Conservation (phyloP, 2,888 invertebrate genomes). For the Amphipyra tragopoginis region DNA sequence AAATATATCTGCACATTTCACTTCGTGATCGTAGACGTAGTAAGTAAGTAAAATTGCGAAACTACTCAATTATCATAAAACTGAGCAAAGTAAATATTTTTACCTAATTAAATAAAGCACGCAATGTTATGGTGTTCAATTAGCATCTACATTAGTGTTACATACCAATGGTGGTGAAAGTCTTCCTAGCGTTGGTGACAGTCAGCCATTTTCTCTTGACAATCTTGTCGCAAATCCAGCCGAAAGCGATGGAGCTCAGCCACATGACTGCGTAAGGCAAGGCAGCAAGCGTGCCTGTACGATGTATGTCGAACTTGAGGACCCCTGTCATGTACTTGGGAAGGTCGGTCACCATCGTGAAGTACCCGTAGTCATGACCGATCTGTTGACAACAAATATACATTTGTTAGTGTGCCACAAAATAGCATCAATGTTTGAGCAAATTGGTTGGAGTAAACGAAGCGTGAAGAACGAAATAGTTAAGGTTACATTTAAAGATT, state of each 20-base stretch:
- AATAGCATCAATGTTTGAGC: not conserved
- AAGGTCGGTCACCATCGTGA: conserved; percentile 92
- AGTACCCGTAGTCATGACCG: conserved; percentile 93
- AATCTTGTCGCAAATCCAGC: conserved; percentile 92
- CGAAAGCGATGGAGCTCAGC: conserved; percentile 91
- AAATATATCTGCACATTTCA: no score
- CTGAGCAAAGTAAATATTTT: conserved; percentile 40
- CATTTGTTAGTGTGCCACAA: conserved; percentile 2
- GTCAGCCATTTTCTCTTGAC: conserved; percentile 90
- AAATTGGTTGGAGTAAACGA: no score
- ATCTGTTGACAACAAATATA: conserved; percentile 71
- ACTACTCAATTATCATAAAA: conserved; percentile 19
- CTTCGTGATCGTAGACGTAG: no score
- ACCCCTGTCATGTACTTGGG: conserved; percentile 93
- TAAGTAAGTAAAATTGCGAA: no score
- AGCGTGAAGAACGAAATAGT: no score
- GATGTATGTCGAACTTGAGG: conserved; percentile 91
- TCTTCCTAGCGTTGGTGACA: conserved; percentile 90
- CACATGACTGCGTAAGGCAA: conserved; percentile 92
- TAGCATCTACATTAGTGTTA: conserved; percentile 49
- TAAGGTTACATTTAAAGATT: no score
- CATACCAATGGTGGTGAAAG: conserved; percentile 92
- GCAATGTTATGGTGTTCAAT: conserved; percentile 45
- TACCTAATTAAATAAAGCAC: conserved; percentile 51
- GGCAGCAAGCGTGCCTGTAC: conserved; percentile 91